These are phyloP conservation scores for Furnarius figulus DNA, from an alignment of 2,113 vertebrate genomes.

Conservation along the genomic window DNA sequence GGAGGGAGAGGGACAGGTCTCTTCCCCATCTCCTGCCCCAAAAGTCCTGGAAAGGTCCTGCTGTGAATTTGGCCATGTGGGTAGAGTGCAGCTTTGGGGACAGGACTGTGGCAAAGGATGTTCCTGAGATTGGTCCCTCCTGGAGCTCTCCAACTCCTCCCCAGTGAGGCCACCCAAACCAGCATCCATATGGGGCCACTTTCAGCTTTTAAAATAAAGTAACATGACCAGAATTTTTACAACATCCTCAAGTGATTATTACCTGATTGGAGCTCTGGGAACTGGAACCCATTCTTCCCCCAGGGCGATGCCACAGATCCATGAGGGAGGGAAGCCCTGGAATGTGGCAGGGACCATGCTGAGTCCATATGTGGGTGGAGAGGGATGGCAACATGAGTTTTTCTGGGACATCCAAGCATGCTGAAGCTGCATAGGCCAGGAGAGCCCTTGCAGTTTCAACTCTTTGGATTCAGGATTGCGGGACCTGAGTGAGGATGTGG, in stretches of 20 bases:
- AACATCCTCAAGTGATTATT: neutral
- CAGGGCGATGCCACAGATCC: neutral
- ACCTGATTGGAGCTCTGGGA: neutral
- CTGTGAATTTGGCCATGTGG: fast-evolving
- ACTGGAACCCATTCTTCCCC: neutral
- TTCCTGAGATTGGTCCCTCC: neutral
- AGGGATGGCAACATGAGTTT: neutral
- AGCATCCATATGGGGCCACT: neutral
- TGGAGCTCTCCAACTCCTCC: neutral
- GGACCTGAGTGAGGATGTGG: neutral
- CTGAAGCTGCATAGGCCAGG: neutral
- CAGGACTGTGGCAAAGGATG: neutral
- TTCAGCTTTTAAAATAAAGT: neutral
- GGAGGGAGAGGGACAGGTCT: neutral
- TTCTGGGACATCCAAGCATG: neutral
- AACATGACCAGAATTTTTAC: fast-evolving
- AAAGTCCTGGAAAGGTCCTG: neutral
- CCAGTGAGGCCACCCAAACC: neutral
- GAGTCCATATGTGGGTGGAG: neutral
- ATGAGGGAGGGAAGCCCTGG: fast-evolving
- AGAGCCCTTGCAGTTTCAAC: neutral
- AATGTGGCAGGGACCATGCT: fast-evolving
- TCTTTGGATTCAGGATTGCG: neutral
- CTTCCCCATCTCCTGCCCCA: neutral
- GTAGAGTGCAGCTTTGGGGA: fast-evolving